phyloP scores from a whole-genome alignment of 2,113 vertebrate genomes.

The Amazona vittata region DNA sequence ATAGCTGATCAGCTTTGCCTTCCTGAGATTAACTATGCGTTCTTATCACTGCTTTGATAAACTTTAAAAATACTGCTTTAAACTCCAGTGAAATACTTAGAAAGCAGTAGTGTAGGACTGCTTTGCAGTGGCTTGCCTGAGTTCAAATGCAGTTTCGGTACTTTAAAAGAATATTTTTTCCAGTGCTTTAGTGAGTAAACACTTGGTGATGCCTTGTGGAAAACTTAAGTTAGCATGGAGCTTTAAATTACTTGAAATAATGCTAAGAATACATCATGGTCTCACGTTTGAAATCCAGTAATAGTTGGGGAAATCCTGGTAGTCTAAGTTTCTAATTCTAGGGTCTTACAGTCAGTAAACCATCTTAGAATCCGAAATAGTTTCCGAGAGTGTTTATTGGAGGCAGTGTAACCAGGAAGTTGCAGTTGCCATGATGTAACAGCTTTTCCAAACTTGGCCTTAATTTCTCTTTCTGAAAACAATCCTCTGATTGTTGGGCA shows the following conservation, averaged over 20 bases:
- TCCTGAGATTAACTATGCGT: background rate
- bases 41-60: background rate
- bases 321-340: background rate
- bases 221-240: background rate
- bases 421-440: background rate
- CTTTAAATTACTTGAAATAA: background rate
- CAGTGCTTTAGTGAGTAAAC: background rate
- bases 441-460: background rate
- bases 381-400: background rate
- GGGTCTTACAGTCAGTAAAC: background rate
- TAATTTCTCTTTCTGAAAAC: background rate
- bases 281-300: background rate
- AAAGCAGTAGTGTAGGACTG: background rate
- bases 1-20: background rate
- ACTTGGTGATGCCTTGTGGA: background rate
- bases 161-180: background rate
- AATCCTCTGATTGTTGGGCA: background rate
- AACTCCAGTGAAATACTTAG: background rate
- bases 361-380: background rate
- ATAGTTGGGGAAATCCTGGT: background rate
- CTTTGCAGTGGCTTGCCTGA: background rate
- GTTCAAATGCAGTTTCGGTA: background rate
- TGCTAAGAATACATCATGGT: background rate
- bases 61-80: background rate
- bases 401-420: background rate